These are phyloP conservation scores for Enteromius radiatus DNA, from an alignment of 2,797 vertebrate genomes.

Conservation along the genomic window DNA sequence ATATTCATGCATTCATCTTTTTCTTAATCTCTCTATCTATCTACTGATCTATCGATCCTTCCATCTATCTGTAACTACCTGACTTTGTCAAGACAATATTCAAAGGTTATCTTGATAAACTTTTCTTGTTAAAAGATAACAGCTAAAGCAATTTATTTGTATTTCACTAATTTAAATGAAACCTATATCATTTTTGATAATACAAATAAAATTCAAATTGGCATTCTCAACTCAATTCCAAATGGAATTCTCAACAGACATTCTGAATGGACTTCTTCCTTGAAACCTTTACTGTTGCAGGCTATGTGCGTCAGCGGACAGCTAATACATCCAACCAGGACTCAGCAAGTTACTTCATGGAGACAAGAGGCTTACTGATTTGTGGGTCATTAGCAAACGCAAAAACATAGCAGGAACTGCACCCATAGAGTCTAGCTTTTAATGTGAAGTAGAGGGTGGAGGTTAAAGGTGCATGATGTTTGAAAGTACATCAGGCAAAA, in stretches of 20 bases:
- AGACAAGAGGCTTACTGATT: neutral
- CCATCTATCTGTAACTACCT: neutral
- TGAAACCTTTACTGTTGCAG: slow-evolving; percentile 41
- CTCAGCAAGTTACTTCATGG: neutral
- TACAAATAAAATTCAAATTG: neutral
- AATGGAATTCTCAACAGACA: neutral
- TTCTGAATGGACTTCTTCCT: neutral
- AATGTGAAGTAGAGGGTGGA: slow-evolving; percentile 8
- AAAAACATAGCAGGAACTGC: slow-evolving; percentile 32
- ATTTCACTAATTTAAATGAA: neutral
- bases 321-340: slow-evolving; percentile 20
- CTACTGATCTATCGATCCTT: neutral
- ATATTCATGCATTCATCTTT: neutral
- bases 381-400: slow-evolving; percentile 27
- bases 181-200: neutral
- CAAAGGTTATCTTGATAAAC: neutral
- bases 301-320: slow-evolving; percentile 60
- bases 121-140: neutral
- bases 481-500: slow-evolving; percentile 64
- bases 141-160: neutral
- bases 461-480: slow-evolving; percentile 43
- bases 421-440: slow-evolving; percentile 9
- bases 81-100: neutral
- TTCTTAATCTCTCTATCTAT: no score
- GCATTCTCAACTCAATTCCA: neutral